A percentile compares a stretch with the other conserved stretches of the same genome.
These are phyloP conservation scores for Trematomus loennbergii DNA, from an alignment of 2,113 vertebrate genomes.

Conservation along the genomic window DNA sequence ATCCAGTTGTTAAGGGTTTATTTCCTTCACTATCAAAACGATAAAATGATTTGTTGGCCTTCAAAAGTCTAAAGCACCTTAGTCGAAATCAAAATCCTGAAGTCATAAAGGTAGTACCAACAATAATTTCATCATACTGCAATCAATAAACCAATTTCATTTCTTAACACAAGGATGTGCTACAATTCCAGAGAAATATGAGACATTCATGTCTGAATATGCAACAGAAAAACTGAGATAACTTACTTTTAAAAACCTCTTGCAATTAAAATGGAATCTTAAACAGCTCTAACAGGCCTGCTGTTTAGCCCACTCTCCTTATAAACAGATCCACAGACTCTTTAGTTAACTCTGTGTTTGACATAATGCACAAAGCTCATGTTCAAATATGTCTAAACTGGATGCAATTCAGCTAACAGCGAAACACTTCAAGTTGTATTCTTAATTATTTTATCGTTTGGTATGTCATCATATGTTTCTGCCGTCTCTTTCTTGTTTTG, in stretches of 20 bases:
- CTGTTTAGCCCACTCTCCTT: neutral
- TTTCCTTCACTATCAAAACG: neutral
- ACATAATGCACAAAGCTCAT: neutral
- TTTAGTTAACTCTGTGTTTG: no score
- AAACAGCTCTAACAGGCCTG: neutral
- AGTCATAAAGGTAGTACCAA: neutral
- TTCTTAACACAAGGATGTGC: neutral
- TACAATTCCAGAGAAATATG: neutral
- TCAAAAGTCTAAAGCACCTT: neutral
- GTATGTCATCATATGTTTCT: neutral
- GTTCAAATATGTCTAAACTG: neutral
- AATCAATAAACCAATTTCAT: neutral
- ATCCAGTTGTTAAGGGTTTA: neutral
- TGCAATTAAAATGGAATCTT: neutral
- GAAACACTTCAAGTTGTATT: no score
- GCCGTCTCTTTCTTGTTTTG: neutral
- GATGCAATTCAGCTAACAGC: neutral
- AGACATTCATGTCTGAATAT: neutral
- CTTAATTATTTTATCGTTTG: neutral
- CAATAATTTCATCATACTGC: neutral
- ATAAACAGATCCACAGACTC: neutral
- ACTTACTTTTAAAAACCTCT: neutral
- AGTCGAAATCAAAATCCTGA: neutral
- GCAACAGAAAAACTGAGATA: neutral
- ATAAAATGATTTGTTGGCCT: neutral